Conservation (phyloP, 2,888 invertebrate species). For the Drosophila neotestacea region DNA sequence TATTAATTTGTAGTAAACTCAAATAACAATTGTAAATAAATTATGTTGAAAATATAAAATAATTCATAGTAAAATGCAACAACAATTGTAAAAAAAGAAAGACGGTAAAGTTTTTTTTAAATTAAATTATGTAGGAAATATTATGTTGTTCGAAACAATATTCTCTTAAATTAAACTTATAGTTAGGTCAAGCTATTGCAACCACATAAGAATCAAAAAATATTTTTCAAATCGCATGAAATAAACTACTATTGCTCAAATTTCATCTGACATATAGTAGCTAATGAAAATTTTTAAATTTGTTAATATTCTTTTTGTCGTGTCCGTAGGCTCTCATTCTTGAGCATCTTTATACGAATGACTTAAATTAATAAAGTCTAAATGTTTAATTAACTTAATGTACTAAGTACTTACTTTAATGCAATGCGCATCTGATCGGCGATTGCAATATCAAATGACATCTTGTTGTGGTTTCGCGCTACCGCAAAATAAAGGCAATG, state of each 20-base stretch:
- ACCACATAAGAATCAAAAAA: too few relatives aligned
- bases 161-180: too few relatives aligned
- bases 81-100: neutral
- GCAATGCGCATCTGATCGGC: conserved; percentile 83
- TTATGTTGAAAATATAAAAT: neutral
- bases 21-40: neutral
- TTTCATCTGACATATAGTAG: too few relatives aligned
- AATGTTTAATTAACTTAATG: neutral
- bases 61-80: too few relatives aligned
- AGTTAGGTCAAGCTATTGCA: too few relatives aligned
- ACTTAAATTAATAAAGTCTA: neutral
- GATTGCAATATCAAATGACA: conserved; percentile 83
- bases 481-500: conserved; percentile 24
- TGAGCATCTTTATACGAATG: neutral
- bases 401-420: conserved; percentile 74
- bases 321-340: too few relatives aligned
- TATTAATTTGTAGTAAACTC: neutral
- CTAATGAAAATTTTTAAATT: too few relatives aligned
- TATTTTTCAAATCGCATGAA: too few relatives aligned
- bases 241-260: too few relatives aligned
- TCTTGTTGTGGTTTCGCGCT: conserved; percentile 48
- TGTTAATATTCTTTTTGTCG: too few relatives aligned
- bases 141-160: too few relatives aligned
- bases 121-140: too few relatives aligned
- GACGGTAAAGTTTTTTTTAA: neutral